Percentiles rank a stretch among this genome's conserved stretches.
Conservation (phyloP, 2,888 invertebrate species). For the Kryphioiulus occultus region DNA sequence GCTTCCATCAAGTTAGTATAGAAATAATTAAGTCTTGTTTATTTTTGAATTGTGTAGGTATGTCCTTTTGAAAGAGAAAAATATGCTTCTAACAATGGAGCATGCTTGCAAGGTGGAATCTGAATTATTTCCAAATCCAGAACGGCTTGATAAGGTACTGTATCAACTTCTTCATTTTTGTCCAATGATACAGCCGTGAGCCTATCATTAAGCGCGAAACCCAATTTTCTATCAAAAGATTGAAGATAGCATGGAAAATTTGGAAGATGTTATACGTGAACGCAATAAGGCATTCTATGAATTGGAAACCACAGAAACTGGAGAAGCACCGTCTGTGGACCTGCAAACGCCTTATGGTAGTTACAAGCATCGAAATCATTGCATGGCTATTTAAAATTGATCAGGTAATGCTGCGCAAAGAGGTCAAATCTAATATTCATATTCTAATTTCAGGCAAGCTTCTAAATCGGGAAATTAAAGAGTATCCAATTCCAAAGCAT, state of each 20-base stretch:
- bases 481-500: slow-evolving; percentile 55
- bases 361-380: slow-evolving; percentile 44
- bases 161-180: not conserved
- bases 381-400: slow-evolving; percentile 55
- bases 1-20: not conserved
- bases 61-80: slow-evolving; percentile 89
- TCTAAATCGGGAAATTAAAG: slow-evolving; percentile 64
- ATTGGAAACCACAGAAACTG: slow-evolving; percentile 87
- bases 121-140: slow-evolving; percentile 85
- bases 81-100: slow-evolving; percentile 98
- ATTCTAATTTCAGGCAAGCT: slow-evolving; percentile 65
- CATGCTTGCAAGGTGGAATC: slow-evolving; percentile 73
- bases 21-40: not conserved
- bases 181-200: not conserved
- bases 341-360: slow-evolving; percentile 51
- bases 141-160: slow-evolving; percentile 86
- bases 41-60: slow-evolving; percentile 67
- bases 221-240: slow-evolving; percentile 65
- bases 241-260: slow-evolving; percentile 90
- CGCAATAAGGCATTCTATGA: slow-evolving; percentile 87
- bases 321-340: slow-evolving; percentile 72
- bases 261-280: slow-evolving; percentile 89
- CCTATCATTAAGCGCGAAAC: not conserved
- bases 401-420: slow-evolving; percentile 52
- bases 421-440: slow-evolving; percentile 44